Evolutionary conservation across 2,888 invertebrate species (phyloP), one percentile per base, ranked within the genome.

Genomic region (Drepana falcataria): DNA sequence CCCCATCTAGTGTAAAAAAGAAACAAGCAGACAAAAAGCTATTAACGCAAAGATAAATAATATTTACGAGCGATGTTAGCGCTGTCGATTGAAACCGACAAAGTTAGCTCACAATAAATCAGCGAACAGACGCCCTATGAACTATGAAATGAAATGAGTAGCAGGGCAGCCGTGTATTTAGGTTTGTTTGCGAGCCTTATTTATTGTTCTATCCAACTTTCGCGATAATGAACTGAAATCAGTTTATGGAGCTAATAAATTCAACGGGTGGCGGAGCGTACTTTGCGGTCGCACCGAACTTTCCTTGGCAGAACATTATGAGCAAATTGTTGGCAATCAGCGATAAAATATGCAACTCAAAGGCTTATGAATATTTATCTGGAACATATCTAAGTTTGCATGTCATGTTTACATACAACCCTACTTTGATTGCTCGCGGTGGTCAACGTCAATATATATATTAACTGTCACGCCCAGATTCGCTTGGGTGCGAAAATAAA

Each of bases 191-290:
- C 47, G 44, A 47, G 44, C 51, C 59, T 59, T 59, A 61, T 67
- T 65, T 61, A 60, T 66, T 62, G 60, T 61, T 64, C n/a, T 53
- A 56, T 48, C 58, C 51, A 66, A 66, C 69, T 68, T 64, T 49
- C 49, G 55, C 55, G 52, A 60, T 63, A 62, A 69, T 69, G 59
- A 68, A 66, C 60, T 59, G 35, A 49, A 69, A 69, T 63, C 66
- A 61, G 60, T 68, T 61, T 62, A 59, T 59, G 55, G 51, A 55
- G 55, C 54, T 66, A 63, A 69, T 66, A 69, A 61, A 66, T 66
- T 59, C 54, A 47, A 48, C 48, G 54, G 53, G 56, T 52, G 54
- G 9, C 44, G 44, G 51, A 48, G 55, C 51, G 37, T 55, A 51
- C 52, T 53, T 57, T 55, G 61, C 55, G 61, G 58, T 49, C 49